Conservation (phyloP, 2,888 invertebrate species). For the Geophilus truncorum region DNA sequence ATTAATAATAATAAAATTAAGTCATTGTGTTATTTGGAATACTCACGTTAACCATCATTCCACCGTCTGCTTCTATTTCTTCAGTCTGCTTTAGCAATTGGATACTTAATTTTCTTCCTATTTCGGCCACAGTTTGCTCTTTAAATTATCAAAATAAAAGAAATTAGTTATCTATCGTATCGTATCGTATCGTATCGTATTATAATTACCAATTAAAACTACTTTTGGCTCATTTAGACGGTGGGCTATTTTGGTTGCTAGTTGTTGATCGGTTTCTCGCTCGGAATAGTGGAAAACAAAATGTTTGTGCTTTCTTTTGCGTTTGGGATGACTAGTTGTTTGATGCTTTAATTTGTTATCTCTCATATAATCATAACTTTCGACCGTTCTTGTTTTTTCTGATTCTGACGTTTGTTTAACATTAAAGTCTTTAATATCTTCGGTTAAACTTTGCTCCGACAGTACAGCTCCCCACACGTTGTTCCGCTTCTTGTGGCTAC, state of each 20-base stretch:
- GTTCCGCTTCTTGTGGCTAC: neutral
- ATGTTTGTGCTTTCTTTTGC: neutral
- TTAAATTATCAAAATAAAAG: neutral
- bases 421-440: neutral
- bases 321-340: neutral
- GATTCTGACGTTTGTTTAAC: neutral
- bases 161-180: too few species aligned
- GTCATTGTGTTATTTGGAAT: neutral
- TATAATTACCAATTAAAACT: neutral
- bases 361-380: neutral
- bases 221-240: neutral
- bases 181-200: too few species aligned
- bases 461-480: neutral
- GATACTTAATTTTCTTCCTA: neutral
- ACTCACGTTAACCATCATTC: neutral
- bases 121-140: neutral
- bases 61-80: neutral
- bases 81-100: neutral
- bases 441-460: neutral
- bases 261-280: neutral
- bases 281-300: neutral
- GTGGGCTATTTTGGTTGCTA: neutral
- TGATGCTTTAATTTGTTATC: neutral
- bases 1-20: neutral
- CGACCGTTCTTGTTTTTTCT: neutral